Evolutionary conservation across 2,888 invertebrate genomes (phyloP).

Genomic region (Sericinus montela): DNA sequence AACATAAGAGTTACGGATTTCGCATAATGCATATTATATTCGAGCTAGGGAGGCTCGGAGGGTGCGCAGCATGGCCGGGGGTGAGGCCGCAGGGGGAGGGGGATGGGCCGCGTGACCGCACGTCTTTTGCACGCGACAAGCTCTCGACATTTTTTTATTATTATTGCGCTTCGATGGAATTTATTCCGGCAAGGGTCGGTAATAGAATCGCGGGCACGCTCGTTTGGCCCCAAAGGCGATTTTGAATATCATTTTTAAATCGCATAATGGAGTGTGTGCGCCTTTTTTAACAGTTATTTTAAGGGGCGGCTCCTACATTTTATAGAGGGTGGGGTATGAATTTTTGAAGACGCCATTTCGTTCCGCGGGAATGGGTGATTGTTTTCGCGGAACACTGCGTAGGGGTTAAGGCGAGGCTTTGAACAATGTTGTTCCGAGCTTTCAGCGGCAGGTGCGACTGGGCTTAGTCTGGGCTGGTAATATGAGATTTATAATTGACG

Average conservation of each 20-base stretch:
- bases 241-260: slow-evolving; percentile 79
- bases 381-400: slow-evolving; percentile 56
- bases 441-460: slow-evolving; percentile 52
- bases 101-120: slow-evolving; percentile 66
- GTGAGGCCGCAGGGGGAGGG: slow-evolving; percentile 18
- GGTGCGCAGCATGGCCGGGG: slow-evolving; percentile 32
- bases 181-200: slow-evolving; percentile 64
- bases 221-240: slow-evolving; percentile 56
- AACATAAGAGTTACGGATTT: slow-evolving; percentile 77
- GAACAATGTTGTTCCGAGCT: slow-evolving; percentile 66
- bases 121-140: slow-evolving; percentile 78
- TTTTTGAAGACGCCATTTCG: slow-evolving; percentile 24
- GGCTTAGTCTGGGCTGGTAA: slow-evolving; percentile 29
- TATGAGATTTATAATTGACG: slow-evolving; percentile 34
- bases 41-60: slow-evolving; percentile 34
- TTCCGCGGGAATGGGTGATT: slow-evolving; percentile 37
- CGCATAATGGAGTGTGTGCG: slow-evolving; percentile 69
- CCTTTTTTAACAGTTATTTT: slow-evolving; percentile 62
- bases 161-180: slow-evolving; percentile 78
- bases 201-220: slow-evolving; percentile 65
- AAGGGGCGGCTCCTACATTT: slow-evolving; percentile 33
- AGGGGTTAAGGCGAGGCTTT: slow-evolving; percentile 54
- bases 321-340: slow-evolving; percentile 28
- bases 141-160: slow-evolving; percentile 79
- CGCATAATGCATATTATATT: slow-evolving; percentile 79